phyloP scores from a whole-genome alignment of 2,797 vertebrate genomes.

The Sebastolobus alascanus region DNA sequence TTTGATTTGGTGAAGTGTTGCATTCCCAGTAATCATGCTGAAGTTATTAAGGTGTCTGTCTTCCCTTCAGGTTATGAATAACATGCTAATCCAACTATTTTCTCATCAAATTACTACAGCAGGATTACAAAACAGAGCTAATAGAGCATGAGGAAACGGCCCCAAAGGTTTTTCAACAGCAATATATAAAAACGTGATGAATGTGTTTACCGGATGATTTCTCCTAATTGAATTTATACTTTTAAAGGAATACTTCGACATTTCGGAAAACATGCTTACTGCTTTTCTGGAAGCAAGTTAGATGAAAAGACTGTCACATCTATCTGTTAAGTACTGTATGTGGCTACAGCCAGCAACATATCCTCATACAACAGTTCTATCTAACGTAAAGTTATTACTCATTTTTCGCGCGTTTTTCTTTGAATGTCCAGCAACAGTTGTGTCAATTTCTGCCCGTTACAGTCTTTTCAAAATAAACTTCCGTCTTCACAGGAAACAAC shows the following conservation, averaged over 20 bases:
- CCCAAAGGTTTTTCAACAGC: not conserved
- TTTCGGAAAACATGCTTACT: not conserved
- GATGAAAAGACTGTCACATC: not conserved
- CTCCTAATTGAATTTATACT: not conserved
- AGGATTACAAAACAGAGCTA: not conserved
- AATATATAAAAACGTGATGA: not conserved
- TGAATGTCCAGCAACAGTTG: too few relatives aligned
- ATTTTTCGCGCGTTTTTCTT: too few relatives aligned
- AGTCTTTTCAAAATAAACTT: too few relatives aligned
- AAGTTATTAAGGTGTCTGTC: slow-evolving; percentile 33
- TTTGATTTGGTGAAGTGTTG: slow-evolving; percentile 36
- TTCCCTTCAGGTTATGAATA: slow-evolving; percentile 18
- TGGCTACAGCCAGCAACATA: not conserved
- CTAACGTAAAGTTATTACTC: too few relatives aligned
- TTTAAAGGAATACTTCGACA: not conserved
- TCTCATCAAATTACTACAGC: slow-evolving; percentile 16
- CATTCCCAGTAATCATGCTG: slow-evolving; percentile 15
- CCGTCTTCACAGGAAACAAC: rapidly evolving
- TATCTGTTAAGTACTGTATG: not conserved
- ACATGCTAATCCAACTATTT: slow-evolving; percentile 20
- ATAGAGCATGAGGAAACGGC: not conserved
- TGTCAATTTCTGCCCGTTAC: too few relatives aligned
- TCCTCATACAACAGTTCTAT: too few relatives aligned
- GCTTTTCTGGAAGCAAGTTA: not conserved
- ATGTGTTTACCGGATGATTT: not conserved